Conservation (phyloP, 2,888 invertebrate genomes). For the Tiliacea aurago region DNA sequence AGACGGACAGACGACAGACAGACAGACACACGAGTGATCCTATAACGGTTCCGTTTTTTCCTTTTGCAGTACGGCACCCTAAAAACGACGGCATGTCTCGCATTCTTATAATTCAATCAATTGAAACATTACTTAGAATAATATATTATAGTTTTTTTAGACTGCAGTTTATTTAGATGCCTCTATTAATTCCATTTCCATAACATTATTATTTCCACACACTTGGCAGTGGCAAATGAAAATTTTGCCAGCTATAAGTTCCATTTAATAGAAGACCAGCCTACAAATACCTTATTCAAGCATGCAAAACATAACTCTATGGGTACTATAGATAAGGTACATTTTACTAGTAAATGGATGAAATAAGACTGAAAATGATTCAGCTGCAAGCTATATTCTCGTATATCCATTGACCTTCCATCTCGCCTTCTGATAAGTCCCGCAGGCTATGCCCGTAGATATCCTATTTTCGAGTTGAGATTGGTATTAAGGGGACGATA, state of each 20-base stretch:
- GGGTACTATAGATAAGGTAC: too few species aligned
- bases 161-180: too few species aligned
- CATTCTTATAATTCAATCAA: background rate
- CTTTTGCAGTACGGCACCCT: background rate
- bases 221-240: background rate
- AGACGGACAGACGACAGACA: too few species aligned
- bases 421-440: background rate
- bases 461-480: conserved; percentile 1
- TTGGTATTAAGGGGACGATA: too few species aligned
- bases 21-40: too few species aligned
- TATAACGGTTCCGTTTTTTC: too few species aligned
- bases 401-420: background rate
- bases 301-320: background rate
- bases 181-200: background rate
- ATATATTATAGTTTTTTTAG: too few species aligned
- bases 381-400: background rate
- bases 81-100: too few species aligned
- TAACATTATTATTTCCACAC: background rate
- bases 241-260: background rate
- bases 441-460: conserved; percentile 8
- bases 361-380: background rate
- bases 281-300: background rate
- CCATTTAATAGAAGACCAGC: background rate
- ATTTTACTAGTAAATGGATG: background rate
- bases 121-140: too few species aligned